Evolutionary conservation across 92 coral and sea anemone species (phyloP), one percentile per base, ranked within the genome.

Genomic region (Parazoanthus swiftii): DNA sequence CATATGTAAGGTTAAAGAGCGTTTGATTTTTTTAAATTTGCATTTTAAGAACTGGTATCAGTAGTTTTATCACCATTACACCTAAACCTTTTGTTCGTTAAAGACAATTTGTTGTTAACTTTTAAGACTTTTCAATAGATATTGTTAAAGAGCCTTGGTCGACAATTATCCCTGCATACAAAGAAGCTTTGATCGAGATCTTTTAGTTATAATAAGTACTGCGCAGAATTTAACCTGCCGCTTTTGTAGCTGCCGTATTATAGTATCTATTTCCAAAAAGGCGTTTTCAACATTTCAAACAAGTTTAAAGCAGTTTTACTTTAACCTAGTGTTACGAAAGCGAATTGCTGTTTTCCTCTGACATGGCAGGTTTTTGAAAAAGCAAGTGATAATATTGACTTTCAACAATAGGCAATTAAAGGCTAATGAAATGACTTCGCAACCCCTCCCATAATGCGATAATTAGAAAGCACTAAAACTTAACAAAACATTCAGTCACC

Each of bases 51-150:
- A 67, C 48, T 21, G 39, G 25, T 29, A 46, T 37, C 77, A 29
- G 23, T 58, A 25, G 29, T 48, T 25, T 44, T 71, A 29, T 84
- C 79, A 71, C 44, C 37, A 79, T 54, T 37, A n/a, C 37, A 79
- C 48, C 67, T 50, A 46, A 18, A 33, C 59, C 59, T 25, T 46
- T 79, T 79, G 82, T 79, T 54, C 58, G 9, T 79, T 35, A 79
- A 79, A 54, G 37, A 29, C 38, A 50, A 79, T n/a, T 46, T 26
- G 10, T 79, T 79, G 43, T 79, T 44, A 26, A 37, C 25, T 76
- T 76, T 37, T 42, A 10, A 76, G 51, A 44, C 65, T 50, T 79
- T 79, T 79, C 82, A 79, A 50, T 79, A 10, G 82, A 13, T 25
- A 14, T 44, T 78, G 82, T n/a, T 39, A 76, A 39, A 76, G 80